Conservation (phyloP, 1,140 invertebrate species). For the Saccostrea echinata region DNA sequence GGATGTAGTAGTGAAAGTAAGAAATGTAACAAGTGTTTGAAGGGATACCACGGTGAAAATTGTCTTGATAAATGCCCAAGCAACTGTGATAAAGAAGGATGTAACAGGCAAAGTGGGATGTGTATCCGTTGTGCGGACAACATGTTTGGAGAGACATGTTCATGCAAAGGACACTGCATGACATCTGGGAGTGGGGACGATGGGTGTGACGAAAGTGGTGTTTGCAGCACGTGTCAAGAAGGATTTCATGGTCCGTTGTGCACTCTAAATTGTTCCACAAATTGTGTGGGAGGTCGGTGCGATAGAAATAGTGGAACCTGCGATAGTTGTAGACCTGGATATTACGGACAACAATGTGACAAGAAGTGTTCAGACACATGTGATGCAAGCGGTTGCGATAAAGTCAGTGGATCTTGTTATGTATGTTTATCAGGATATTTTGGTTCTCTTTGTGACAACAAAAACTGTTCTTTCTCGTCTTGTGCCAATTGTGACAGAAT, state of each 20-base stretch:
- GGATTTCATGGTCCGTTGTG: conserved; percentile 40
- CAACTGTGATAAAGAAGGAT: conserved; percentile 25
- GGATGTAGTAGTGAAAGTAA: neutral
- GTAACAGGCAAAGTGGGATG: conserved; percentile 38
- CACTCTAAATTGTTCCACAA: neutral
- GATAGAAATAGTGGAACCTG: neutral
- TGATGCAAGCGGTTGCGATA: neutral
- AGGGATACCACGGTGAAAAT: conserved; percentile 39
- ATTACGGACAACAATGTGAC: conserved; percentile 40
- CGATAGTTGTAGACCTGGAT: conserved; percentile 24
- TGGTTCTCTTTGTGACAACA: conserved; percentile 29
- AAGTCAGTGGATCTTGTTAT: conserved; percentile 26
- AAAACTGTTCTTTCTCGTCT: neutral
- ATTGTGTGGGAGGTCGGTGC: conserved; percentile 38
- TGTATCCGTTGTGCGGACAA: conserved; percentile 30
- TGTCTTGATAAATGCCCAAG: conserved; percentile 6
- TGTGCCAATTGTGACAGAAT: conserved; percentile 30
- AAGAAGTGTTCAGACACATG: conserved; percentile 30
- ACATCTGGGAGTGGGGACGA: neutral
- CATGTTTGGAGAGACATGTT: conserved; percentile 43
- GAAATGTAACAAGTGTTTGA: conserved; percentile 9
- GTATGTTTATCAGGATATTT: conserved; percentile 33
- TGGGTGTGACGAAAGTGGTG: conserved; percentile 23
- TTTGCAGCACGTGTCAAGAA: conserved; percentile 9
- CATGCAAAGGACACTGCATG: conserved; percentile 41